phyloP scores from a whole-genome alignment of 53 echinoderm and acorn worm genomes.

The Antedon mediterranea region DNA sequence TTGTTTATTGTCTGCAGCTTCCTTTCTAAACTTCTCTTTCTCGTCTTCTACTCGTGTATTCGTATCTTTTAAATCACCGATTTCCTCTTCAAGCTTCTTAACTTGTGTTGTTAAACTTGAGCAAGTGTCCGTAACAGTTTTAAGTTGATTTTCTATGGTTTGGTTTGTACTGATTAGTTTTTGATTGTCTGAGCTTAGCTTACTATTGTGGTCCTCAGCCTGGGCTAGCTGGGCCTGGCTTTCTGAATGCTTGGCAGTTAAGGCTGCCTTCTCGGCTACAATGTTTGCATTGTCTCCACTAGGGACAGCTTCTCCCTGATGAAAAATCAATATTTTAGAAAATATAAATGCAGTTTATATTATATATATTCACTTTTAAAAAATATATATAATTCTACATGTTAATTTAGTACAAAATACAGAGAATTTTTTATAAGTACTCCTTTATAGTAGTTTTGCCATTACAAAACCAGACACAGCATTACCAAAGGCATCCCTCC shows the following conservation, averaged over 20 bases:
- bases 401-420: neutral
- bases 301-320: neutral
- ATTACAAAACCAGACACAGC: too few relatives aligned
- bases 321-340: neutral
- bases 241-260: conserved; percentile 39
- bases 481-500: too few relatives aligned
- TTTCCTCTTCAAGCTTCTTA: neutral
- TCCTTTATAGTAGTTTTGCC: too few relatives aligned
- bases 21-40: conserved; percentile 24
- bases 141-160: conserved; percentile 22
- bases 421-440: too few relatives aligned
- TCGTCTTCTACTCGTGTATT: conserved; percentile 26
- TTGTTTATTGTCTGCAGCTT: conserved; percentile 1
- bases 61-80: conserved; percentile 21
- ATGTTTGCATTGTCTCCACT: conserved; percentile 40
- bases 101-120: conserved; percentile 8
- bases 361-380: neutral
- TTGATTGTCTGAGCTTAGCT: conserved; percentile 29
- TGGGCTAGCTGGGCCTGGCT: conserved; percentile 42
- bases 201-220: conserved; percentile 19
- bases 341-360: too few relatives aligned
- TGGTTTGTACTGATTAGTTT: conserved; percentile 26
- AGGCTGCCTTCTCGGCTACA: conserved; percentile 57
- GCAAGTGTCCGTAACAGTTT: conserved; percentile 5
- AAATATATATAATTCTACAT: neutral